Base-by-base conservation (phyloP, 2,888 invertebrate genomes). In the Folsomia candida region DNA sequence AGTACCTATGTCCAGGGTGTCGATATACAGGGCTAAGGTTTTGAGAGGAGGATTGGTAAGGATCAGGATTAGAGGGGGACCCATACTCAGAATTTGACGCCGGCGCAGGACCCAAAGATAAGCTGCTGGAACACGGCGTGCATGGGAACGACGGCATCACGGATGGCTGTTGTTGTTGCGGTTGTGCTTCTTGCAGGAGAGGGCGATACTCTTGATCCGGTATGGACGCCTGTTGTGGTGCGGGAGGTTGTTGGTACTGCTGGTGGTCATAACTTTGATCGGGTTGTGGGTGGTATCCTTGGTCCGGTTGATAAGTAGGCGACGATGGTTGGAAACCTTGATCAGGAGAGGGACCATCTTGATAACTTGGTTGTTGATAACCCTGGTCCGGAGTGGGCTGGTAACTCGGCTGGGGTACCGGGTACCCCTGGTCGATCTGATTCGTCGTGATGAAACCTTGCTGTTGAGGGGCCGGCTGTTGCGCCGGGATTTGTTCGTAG, bases 1-100 rank as follows among this genome's bases (percentile, higher is more conserved):
- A 28, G 61, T 61, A 61, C 26, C 61, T 61, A 27, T 61, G 61
- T 61, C 61, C 61, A 61, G 73, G 73, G 64, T 69, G 63, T 67
- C 68, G 74, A 59, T 76, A 76, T 27, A 76, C 76, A 59, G 76
- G 76, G 63, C 72, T 72, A 27, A 72, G 64, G 68, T 74, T 74
- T 74, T 76, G 76, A 64, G 76, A 70, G 67, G 74, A 71, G 51
- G 71, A 61, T 28, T 57, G 66, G 54, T 74, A 74, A 71, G 71
- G 69, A 62, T 74, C 70, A 62, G 61, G 64, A 51, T 60, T 62
- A 65, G 69, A 61, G 57, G 76, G 74, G 51, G 69, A 68, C 59
- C 72, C 74, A 69, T 74, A 74, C 74, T 74, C 76, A 76, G 74
- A 51, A 57, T 63, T 37, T 37, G 37, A 37, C 14, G 37, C 4